Percentiles rank a stretch among this genome's conserved stretches.
phyloP scores from a whole-genome alignment of 2,113 vertebrate genomes.

The human region DNA sequence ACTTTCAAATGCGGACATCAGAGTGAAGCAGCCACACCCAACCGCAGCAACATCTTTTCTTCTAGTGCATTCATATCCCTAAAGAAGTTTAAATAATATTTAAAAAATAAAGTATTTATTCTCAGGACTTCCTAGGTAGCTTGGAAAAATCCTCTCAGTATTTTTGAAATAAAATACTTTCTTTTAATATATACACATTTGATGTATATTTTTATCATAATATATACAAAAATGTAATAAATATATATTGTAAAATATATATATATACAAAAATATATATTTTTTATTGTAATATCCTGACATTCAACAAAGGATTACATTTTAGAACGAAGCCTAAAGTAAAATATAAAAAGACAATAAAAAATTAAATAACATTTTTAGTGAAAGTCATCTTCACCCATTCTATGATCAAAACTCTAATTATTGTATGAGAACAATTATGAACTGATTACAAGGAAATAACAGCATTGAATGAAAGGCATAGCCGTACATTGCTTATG shows the following conservation, averaged over 20 bases:
- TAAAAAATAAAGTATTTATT: not conserved
- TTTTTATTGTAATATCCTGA: not conserved
- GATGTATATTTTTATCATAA: constrained; percentile 11
- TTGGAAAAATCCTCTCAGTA: not conserved
- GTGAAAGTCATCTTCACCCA: constrained; percentile 74
- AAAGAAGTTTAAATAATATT: not conserved
- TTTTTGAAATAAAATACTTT: not conserved
- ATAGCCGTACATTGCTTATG: constrained; percentile 67
- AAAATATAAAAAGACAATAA: not conserved
- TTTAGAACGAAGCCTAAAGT: not conserved
- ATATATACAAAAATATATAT: no score
- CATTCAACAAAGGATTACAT: constrained; percentile 60
- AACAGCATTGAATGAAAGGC: constrained; percentile 60
- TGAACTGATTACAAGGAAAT: constrained; percentile 60
- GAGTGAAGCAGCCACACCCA: no score
- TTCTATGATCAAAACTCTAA: constrained; percentile 65
- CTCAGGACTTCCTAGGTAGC: not conserved
- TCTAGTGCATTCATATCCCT: not conserved
- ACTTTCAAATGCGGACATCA: not conserved
- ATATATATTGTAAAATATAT: no score
- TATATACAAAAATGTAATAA: no score
- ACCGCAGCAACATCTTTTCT: not conserved
- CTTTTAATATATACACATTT: not conserved
- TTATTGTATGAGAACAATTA: constrained; percentile 67
- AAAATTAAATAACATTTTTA: not conserved